A percentile compares a stretch with the other conserved stretches of the same genome.
phyloP scores from a whole-genome alignment of 2,888 invertebrate genomes.

The Xestia xanthographa region DNA sequence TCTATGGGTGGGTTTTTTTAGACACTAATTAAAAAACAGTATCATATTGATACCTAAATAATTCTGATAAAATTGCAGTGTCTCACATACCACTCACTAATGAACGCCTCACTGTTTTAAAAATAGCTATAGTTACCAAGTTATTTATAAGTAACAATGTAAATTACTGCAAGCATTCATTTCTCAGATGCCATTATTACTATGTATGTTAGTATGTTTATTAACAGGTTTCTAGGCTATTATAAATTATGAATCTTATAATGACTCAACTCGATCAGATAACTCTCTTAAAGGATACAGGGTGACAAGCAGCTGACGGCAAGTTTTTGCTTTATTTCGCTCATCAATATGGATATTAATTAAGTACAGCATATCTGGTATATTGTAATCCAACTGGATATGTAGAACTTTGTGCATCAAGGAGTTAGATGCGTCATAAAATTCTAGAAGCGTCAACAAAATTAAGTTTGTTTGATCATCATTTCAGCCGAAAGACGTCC shows the following conservation, averaged over 20 bases:
- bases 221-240: constrained; percentile 38
- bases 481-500: too few relatives aligned
- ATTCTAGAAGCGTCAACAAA: constrained; percentile 27
- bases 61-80: not conserved
- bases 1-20: not conserved
- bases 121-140: not conserved
- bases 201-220: constrained; percentile 8
- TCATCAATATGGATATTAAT: constrained; percentile 48
- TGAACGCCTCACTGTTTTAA: not conserved
- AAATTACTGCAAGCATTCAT: not conserved
- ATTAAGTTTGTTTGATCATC: constrained; percentile 25
- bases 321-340: constrained; percentile 47
- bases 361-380: constrained; percentile 28
- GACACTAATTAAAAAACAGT: not conserved
- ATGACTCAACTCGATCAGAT: constrained; percentile 45
- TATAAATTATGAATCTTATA: constrained; percentile 41
- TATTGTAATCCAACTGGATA: constrained; percentile 30
- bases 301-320: constrained; percentile 48
- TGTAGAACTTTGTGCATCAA: constrained; percentile 1
- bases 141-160: not conserved
- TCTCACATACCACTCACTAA: not conserved
- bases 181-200: not conserved
- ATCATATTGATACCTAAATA: not conserved
- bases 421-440: not conserved
- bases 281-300: constrained; percentile 42